Conservation (phyloP, 2,888 invertebrate genomes). For the Calephelis perditalis region DNA sequence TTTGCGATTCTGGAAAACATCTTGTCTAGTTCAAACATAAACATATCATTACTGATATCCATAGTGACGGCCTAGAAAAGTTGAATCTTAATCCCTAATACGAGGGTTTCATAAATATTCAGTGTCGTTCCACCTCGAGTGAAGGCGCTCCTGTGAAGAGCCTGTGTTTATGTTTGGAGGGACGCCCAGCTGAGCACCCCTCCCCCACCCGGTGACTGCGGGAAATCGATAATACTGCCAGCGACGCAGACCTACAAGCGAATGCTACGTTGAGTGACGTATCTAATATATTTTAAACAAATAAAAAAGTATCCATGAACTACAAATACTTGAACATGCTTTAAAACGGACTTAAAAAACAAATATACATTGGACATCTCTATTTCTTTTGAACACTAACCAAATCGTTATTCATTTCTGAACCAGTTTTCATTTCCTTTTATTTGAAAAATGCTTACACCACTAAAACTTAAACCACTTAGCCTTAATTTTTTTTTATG, state of each 20-base stretch:
- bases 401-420: too few relatives aligned
- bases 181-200: conserved; percentile 61
- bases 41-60: conserved; percentile 10
- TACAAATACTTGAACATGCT: too few relatives aligned
- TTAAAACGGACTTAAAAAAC: too few relatives aligned
- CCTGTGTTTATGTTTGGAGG: conserved; percentile 69
- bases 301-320: conserved; percentile 18
- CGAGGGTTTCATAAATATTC: conserved; percentile 72
- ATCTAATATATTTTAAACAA: conserved; percentile 26
- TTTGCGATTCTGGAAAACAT: too few relatives aligned
- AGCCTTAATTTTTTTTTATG: too few relatives aligned
- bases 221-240: conserved; percentile 69
- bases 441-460: too few relatives aligned
- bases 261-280: conserved; percentile 35
- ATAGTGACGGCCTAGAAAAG: conserved; percentile 61
- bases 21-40: conserved; percentile 1
- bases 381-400: too few relatives aligned
- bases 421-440: too few relatives aligned
- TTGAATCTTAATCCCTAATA: conserved; percentile 69
- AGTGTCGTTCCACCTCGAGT: conserved; percentile 70
- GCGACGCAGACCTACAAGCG: conserved; percentile 37
- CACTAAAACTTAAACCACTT: too few relatives aligned
- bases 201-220: conserved; percentile 42
- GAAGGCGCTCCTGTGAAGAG: conserved; percentile 60
- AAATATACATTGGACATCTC: too few relatives aligned